phyloP scores from a whole-genome alignment of 2,888 invertebrate species.

The Idaea biselata region DNA sequence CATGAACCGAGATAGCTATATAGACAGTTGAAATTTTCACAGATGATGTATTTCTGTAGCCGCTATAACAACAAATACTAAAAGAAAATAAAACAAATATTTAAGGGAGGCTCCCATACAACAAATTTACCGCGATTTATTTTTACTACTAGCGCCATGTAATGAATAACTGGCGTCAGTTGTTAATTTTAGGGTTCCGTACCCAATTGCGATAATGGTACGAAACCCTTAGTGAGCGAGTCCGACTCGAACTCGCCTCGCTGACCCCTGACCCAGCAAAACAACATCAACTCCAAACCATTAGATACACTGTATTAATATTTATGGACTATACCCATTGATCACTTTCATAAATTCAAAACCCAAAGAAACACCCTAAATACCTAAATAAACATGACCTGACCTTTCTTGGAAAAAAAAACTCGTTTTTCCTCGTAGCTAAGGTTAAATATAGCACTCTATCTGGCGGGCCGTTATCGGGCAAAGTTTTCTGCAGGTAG shows the following conservation, averaged over 20 bases:
- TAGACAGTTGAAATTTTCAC: too few species aligned
- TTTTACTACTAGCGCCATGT: too few species aligned
- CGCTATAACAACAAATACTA: too few species aligned
- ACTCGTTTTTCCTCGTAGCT: not conserved
- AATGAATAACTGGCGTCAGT: too few species aligned
- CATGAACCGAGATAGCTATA: too few species aligned
- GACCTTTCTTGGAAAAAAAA: not conserved
- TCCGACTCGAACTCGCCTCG: slow-evolving; percentile 25
- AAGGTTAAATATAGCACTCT: slow-evolving; percentile 22
- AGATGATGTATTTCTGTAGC: too few species aligned
- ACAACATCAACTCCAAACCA: slow-evolving; percentile 29
- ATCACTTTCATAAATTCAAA: not conserved
- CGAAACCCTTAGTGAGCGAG: too few species aligned
- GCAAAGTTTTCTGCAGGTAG: slow-evolving; percentile 32
- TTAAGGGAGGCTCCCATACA: too few species aligned
- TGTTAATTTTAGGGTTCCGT: too few species aligned
- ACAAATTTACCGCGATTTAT: too few species aligned
- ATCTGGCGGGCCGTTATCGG: slow-evolving; percentile 27
- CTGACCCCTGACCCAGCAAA: slow-evolving; percentile 37
- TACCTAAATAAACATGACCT: not conserved
- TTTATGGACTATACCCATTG: not conserved
- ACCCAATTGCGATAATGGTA: too few species aligned
- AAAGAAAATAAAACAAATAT: too few species aligned
- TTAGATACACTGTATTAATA: slow-evolving; percentile 16
- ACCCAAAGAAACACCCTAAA: not conserved